These are phyloP conservation scores for Nemotelus nigrinus DNA, from an alignment of 2,888 invertebrate species.

Conservation along the genomic window DNA sequence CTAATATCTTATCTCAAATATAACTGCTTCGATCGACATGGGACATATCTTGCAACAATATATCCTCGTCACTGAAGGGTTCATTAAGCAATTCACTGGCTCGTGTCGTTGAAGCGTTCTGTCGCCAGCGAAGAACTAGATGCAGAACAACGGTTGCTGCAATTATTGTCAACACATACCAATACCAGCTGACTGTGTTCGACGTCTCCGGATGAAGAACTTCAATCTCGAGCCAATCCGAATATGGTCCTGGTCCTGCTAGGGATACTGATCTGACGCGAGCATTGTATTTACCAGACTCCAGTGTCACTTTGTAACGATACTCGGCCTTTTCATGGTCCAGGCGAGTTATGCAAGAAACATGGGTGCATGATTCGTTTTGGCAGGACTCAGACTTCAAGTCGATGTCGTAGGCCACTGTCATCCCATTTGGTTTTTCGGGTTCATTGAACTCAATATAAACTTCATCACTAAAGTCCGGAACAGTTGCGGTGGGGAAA, in stretches of 20 bases:
- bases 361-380: conserved; percentile 56
- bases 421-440: conserved; percentile 71
- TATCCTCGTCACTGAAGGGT: conserved; percentile 17
- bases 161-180: conserved; percentile 27
- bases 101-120: background rate
- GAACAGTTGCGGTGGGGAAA: conserved; percentile 55
- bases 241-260: conserved; percentile 67
- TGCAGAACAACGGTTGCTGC: background rate
- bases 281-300: conserved; percentile 65
- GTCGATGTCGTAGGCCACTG: conserved; percentile 72
- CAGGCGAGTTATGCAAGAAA: conserved; percentile 67
- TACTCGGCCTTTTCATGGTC: conserved; percentile 55
- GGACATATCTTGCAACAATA: background rate
- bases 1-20: too few species aligned
- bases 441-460: conserved; percentile 70
- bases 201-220: background rate
- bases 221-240: conserved; percentile 52
- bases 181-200: conserved; percentile 23
- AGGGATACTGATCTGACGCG: conserved; percentile 70
- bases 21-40: too few species aligned
- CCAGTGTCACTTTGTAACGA: conserved; percentile 47
- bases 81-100: conserved; percentile 29
- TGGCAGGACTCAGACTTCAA: conserved; percentile 51
- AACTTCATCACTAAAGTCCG: conserved; percentile 50
- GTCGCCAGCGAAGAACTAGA: background rate